A percentile compares a stretch with the other conserved stretches of the same genome.
Conservation (phyloP, 1,140 invertebrate species). For the Lepidostoma basale region DNA sequence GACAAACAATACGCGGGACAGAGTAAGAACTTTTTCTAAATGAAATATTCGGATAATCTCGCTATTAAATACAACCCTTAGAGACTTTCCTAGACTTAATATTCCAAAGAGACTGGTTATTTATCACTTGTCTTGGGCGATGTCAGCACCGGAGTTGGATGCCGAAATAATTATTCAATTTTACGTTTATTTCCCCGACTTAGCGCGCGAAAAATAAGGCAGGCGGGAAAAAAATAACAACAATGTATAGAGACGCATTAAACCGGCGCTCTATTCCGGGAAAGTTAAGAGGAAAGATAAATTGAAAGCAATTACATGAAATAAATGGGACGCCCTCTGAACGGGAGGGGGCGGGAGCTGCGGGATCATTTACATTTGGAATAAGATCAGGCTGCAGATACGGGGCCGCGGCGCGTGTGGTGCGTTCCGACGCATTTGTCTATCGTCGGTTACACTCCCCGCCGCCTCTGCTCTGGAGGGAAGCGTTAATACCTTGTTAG, state of each 20-base stretch:
- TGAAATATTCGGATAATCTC: slow-evolving; percentile 21
- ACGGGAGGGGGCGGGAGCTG: background rate
- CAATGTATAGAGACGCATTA: slow-evolving; percentile 31
- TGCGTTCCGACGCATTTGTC: slow-evolving; percentile 40
- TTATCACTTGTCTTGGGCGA: slow-evolving; percentile 29
- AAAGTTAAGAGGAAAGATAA: slow-evolving; percentile 45
- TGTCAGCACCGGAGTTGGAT: slow-evolving; percentile 26
- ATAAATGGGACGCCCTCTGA: slow-evolving; percentile 42
- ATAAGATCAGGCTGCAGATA: slow-evolving; percentile 37
- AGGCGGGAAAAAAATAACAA: slow-evolving; percentile 29
- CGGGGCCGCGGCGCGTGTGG: slow-evolving; percentile 15
- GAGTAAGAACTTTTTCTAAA: slow-evolving; percentile 2
- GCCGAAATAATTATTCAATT: slow-evolving; percentile 45
- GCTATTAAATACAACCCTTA: background rate
- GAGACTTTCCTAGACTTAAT: slow-evolving; percentile 12
- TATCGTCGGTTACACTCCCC: slow-evolving; percentile 8
- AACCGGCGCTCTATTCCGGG: slow-evolving; percentile 29
- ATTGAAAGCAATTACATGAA: slow-evolving; percentile 46
- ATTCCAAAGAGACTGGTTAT: slow-evolving; percentile 31
- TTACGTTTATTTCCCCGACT: slow-evolving; percentile 34
- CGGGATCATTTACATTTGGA: slow-evolving; percentile 43
- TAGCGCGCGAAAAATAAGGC: slow-evolving; percentile 20
- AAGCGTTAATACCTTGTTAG: background rate
- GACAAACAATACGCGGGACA: background rate
- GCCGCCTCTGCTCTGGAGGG: background rate